Conservation (phyloP, 2,888 invertebrate species). For the Metopia argyrocephala region DNA sequence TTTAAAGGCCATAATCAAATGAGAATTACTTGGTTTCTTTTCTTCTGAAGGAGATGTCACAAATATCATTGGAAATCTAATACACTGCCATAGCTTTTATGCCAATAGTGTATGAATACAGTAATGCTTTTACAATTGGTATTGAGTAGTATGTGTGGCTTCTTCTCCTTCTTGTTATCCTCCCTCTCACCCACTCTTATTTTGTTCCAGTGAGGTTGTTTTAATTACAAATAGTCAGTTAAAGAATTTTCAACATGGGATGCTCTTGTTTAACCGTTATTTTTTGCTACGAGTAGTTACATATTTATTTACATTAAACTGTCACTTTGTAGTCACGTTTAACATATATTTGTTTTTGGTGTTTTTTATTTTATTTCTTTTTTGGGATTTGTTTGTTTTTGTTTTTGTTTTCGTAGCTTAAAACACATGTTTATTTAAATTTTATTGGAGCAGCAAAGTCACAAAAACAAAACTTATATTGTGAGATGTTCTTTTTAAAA, state of each 20-base stretch:
- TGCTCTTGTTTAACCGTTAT: constrained; percentile 51
- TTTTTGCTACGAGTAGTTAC: background rate
- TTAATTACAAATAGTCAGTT: constrained; percentile 1
- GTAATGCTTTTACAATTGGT: background rate
- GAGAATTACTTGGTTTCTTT: no score
- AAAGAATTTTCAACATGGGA: background rate
- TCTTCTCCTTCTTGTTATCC: background rate
- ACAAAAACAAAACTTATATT: background rate
- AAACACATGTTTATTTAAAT: constrained; percentile 52
- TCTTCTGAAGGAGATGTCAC: no score
- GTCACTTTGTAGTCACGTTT: constrained; percentile 61
- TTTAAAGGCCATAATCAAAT: no score
- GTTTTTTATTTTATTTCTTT: background rate
- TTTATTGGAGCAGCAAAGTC: constrained; percentile 50
- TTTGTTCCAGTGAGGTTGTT: background rate
- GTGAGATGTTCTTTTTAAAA: constrained; percentile 29
- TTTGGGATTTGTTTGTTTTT: background rate
- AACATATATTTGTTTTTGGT: background rate
- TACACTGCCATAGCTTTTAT: no score
- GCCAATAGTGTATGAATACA: no score
- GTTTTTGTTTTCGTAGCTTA: background rate
- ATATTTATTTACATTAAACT: constrained; percentile 45
- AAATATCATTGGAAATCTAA: no score
- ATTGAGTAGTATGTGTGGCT: background rate
- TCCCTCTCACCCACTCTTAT: background rate